Percentiles rank a stretch among this genome's conserved stretches.
These are phyloP conservation scores for Amphipyra tragopoginis DNA, from an alignment of 2,888 invertebrate genomes.

Conservation along the genomic window DNA sequence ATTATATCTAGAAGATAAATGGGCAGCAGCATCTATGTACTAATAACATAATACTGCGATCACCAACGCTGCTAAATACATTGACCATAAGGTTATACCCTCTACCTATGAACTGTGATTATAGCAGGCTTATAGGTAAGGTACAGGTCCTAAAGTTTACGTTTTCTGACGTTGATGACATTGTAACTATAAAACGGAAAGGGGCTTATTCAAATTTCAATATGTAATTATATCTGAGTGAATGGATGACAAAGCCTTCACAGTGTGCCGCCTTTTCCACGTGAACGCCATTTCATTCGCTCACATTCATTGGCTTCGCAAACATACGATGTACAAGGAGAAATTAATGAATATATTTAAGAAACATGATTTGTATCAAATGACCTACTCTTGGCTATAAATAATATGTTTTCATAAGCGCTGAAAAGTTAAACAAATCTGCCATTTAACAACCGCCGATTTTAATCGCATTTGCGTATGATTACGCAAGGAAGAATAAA, in stretches of 20 bases:
- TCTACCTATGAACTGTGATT: constrained; percentile 9
- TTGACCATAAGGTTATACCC: constrained; percentile 5
- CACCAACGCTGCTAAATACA: constrained; percentile 29
- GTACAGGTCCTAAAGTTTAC: not conserved
- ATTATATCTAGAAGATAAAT: constrained; percentile 49
- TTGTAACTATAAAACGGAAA: constrained; percentile 14
- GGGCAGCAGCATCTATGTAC: constrained; percentile 25
- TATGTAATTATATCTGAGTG: constrained; percentile 52
- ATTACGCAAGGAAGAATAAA: constrained; percentile 12
- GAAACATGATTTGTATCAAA: constrained; percentile 39
- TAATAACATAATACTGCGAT: constrained; percentile 16
- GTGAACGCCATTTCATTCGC: constrained; percentile 50
- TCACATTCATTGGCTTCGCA: constrained; percentile 50
- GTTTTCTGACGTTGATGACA: constrained; percentile 4
- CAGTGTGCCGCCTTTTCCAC: constrained; percentile 55
- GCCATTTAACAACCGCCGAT: constrained; percentile 22
- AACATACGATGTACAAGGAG: constrained; percentile 31
- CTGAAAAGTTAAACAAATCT: constrained; percentile 33
- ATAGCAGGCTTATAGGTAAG: not conserved
- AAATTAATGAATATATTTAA: constrained; percentile 43
- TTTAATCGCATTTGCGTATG: constrained; percentile 17
- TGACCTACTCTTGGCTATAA: constrained; percentile 25
- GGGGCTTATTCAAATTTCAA: constrained; percentile 41
- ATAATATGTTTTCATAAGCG: constrained; percentile 27
- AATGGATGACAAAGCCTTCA: constrained; percentile 49